phyloP scores from a whole-genome alignment of 2,797 vertebrate genomes.

The Aeoliscus strigatus region DNA sequence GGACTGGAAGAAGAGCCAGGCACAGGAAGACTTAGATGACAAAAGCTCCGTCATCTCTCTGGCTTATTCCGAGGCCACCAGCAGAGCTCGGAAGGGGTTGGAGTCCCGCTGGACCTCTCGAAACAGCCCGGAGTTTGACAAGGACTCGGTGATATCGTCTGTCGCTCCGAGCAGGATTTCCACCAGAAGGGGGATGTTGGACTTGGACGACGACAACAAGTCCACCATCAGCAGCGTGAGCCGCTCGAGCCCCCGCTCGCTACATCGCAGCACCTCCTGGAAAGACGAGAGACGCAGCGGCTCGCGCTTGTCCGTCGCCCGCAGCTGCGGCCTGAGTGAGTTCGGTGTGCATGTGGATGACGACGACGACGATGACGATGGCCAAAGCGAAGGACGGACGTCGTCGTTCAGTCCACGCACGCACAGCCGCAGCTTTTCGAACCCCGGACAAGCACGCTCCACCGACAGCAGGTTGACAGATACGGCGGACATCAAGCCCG shows the following conservation, averaged over 20 bases:
- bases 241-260: constrained; percentile 68
- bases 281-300: constrained; percentile 74
- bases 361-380: constrained; percentile 71
- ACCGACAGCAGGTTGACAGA: constrained; percentile 62
- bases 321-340: constrained; percentile 82
- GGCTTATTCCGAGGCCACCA: constrained; percentile 80
- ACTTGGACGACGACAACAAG: constrained; percentile 77
- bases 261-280: constrained; percentile 80
- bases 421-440: constrained; percentile 82
- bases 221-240: constrained; percentile 80
- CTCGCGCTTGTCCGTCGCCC: constrained; percentile 81
- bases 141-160: constrained; percentile 78
- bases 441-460: constrained; percentile 76
- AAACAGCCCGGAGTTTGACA: constrained; percentile 79
- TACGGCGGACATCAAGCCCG: constrained; percentile 62
- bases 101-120: constrained; percentile 84
- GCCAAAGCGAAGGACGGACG: constrained; percentile 64
- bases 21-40: constrained; percentile 71
- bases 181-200: constrained; percentile 61
- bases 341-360: constrained; percentile 65
- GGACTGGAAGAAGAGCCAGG: constrained; percentile 62
- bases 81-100: constrained; percentile 78
- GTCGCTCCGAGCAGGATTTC: constrained; percentile 81
- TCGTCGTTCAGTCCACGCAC: constrained; percentile 82
- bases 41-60: constrained; percentile 78